Conservation (phyloP, 2,888 invertebrate genomes). For the Eucera pruinosa region DNA sequence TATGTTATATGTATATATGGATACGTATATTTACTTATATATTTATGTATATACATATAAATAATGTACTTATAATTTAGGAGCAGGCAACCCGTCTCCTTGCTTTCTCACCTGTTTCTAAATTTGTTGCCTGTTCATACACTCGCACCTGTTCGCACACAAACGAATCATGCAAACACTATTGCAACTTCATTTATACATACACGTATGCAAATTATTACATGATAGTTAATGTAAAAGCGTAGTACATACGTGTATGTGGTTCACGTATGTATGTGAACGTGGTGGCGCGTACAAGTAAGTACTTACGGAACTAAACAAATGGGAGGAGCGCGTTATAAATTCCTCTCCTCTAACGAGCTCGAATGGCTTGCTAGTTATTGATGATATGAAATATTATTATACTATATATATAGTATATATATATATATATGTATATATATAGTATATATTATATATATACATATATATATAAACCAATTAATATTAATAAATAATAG, state of each 20-base stretch:
- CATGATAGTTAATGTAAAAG: constrained; percentile 24
- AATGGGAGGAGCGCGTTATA: constrained; percentile 38
- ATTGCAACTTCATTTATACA: constrained; percentile 30
- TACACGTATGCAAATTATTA: constrained; percentile 24
- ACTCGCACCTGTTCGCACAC: constrained; percentile 31
- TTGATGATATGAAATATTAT: constrained; percentile 64
- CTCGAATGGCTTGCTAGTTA: constrained; percentile 68
- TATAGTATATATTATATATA: constrained; percentile 64
- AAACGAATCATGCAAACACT: constrained; percentile 33
- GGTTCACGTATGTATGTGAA: constrained; percentile 17
- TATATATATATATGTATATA: constrained; percentile 61
- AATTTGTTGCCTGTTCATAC: constrained; percentile 63
- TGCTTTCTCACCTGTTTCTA: constrained; percentile 64
- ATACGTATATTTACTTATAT: constrained; percentile 24
- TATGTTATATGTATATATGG: background rate
- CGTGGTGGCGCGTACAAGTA: constrained; percentile 23
- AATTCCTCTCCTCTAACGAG: constrained; percentile 57
- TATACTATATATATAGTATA: constrained; percentile 68
- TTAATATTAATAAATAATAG: constrained; percentile 24
- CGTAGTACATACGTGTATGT: constrained; percentile 37
- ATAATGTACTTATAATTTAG: constrained; percentile 66
- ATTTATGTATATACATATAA: constrained; percentile 53
- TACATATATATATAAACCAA: constrained; percentile 45
- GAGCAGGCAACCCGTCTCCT: constrained; percentile 59
- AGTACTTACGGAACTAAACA: constrained; percentile 43